Percentiles rank a stretch among this genome's conserved stretches.
phyloP scores from a whole-genome alignment of 1,140 invertebrate species.

The Conus betulinus region DNA sequence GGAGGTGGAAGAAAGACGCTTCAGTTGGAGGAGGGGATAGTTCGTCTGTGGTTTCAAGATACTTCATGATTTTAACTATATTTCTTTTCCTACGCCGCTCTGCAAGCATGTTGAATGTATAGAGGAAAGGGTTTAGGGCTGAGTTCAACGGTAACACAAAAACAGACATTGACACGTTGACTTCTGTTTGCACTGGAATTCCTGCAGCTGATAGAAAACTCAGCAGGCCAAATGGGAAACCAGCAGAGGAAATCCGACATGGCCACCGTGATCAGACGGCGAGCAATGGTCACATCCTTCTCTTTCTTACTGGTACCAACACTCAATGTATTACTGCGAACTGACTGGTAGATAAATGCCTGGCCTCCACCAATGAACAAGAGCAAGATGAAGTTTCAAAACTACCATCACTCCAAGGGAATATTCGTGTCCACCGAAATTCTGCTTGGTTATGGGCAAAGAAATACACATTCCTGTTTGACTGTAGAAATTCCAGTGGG shows the following conservation, averaged over 20 bases:
- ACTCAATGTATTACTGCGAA: conserved; percentile 13
- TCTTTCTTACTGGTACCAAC: background rate
- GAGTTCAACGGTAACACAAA: conserved; percentile 48
- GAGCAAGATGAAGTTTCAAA: conserved; percentile 52
- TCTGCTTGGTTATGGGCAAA: conserved; percentile 43
- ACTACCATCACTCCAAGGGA: conserved; percentile 47
- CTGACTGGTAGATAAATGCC: conserved; percentile 47
- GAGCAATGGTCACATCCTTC: conserved; percentile 41
- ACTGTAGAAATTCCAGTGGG: conserved; percentile 31
- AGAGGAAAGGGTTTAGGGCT: conserved; percentile 47
- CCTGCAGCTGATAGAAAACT: conserved; percentile 33
- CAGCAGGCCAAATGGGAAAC: conserved; percentile 45
- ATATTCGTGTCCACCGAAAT: conserved; percentile 44
- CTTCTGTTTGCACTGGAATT: conserved; percentile 60
- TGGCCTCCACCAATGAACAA: conserved; percentile 50
- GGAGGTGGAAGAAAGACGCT: too few species aligned
- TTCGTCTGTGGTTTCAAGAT: too few species aligned
- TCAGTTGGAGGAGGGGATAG: too few species aligned
- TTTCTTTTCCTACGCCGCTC: too few species aligned
- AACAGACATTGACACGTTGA: conserved; percentile 74
- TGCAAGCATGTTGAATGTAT: conserved; percentile 29
- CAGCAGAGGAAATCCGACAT: conserved; percentile 50
- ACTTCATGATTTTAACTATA: too few species aligned
- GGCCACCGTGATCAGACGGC: conserved; percentile 33
- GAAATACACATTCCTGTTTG: conserved; percentile 52